Conservation (phyloP, 1,140 invertebrate genomes). For the Macrotrachela quadricornifera region DNA sequence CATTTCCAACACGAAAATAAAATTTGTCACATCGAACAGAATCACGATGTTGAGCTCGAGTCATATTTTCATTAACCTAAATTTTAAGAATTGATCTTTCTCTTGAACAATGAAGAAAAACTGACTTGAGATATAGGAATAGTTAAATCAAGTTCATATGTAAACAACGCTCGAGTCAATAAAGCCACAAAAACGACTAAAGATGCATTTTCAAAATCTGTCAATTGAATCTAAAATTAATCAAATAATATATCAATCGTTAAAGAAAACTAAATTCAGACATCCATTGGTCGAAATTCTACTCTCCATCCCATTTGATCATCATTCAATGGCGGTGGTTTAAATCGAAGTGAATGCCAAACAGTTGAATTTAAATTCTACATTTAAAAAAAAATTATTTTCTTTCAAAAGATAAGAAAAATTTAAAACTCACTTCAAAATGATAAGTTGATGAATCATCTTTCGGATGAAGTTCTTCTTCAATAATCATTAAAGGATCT, state of each 20-base stretch:
- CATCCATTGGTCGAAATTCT: slow-evolving; percentile 92
- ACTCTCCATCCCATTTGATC: slow-evolving; percentile 91
- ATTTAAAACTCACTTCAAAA: background rate
- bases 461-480: slow-evolving; percentile 44
- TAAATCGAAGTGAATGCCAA: slow-evolving; percentile 99
- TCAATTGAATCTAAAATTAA: slow-evolving; percentile 29
- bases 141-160: slow-evolving; percentile 80
- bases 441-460: slow-evolving; percentile 6
- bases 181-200: slow-evolving; percentile 92
- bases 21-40: slow-evolving; percentile 60
- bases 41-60: slow-evolving; percentile 66
- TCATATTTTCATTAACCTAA: slow-evolving; percentile 98
- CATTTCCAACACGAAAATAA: slow-evolving; percentile 17
- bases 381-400: background rate
- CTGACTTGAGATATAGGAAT: slow-evolving; percentile 94
- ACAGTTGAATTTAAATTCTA: slow-evolving; percentile 98
- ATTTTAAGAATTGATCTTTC: no score
- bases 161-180: slow-evolving; percentile 81
- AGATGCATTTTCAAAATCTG: slow-evolving; percentile 98
- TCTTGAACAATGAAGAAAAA: no score
- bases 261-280: no score
- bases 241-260: no score
- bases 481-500: slow-evolving; percentile 78
- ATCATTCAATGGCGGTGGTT: slow-evolving; percentile 57
- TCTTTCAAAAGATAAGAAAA: no score